Base-by-base conservation (phyloP, 2,113 vertebrate species). In the Entomyzon cyanotis region DNA sequence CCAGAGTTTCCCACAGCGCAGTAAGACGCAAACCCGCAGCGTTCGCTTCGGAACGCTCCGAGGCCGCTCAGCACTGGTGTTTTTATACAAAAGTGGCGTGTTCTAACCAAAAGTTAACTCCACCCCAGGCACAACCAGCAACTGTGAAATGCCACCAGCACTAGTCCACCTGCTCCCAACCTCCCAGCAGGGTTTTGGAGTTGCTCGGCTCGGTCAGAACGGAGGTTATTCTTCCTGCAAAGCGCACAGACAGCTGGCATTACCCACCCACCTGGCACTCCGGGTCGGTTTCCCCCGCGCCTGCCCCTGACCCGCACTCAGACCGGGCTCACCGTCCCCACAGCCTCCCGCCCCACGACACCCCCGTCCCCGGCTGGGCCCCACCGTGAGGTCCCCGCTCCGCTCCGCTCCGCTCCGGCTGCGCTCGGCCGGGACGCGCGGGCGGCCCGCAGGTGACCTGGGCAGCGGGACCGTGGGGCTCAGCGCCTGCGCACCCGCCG, bases 41-140 rank as follows among this genome's bases (percentile, higher is more conserved):
- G 9, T 3, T 8, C 33, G 12, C 58, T n/a, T 19, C 5, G 1
- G 30, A 59, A 64, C 0, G 7, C 65, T 4, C n/a, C n/a, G 3
- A 11, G 41, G 27, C 14, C 3, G 19, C 53, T 11, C 8, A 23
- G 46, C 15, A 3, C 9, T 5, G 6, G 2, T 1, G 20, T 2
- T 52, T 55, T 41, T 31, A 31, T 17, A 63, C 31, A 28, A 15
- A 27, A 69, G 16, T 2, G 10, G 7, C 41, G 5, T 0, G 8
- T 41, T 42, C 56, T 37, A 33, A 63, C 15, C 6, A 63, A 63
- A 90, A 49, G 42, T 27, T 28, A 69, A 35, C 79, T 69, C 47
- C 28, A 62, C 10, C 8, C 41, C 30, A 16, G 12, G 21, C 47
- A 69, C 53, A 27, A 31, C 11, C 39, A 41, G 39, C 53, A 25